Base-by-base conservation (phyloP, 2,797 vertebrate genomes). In the Malurus leucopterus region DNA sequence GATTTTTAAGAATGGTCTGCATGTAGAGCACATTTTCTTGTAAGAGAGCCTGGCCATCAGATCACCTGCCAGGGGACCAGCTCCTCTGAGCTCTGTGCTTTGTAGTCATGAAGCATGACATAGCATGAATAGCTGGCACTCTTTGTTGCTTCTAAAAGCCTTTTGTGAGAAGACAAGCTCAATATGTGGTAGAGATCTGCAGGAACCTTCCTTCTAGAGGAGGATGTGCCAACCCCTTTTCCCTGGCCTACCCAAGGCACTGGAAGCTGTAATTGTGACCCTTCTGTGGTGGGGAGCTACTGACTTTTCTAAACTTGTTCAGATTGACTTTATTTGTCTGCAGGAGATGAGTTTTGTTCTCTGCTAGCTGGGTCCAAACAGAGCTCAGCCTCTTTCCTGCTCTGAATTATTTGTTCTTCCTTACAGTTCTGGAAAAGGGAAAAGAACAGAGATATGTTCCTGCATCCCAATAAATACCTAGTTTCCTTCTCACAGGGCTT, bases 171-270 rank as follows among this genome's bases (percentile, higher is more conserved):
- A 82, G 18, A 63, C 4, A 72, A 71, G 13, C 11, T 43, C 19
- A 15, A 43, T 27, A 41, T 3, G 23, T 8, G 7, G 17, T 71
- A 38, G 72, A 49, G 5, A 72, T 11, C 18, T 50, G 9, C 18
- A 71, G 38, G 9, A n/a, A 63, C 27, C 7, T 7, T 44, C 53
- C 15, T n/a, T 73, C 46, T 7, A 59, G 38, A 73, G 38, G 0
- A 0, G 20, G 5, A 13, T 24, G 18, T 7, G 19, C 18, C 13
- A 65, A 9, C 4, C 6, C 1, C 2, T 1, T 55, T 29, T 47
- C n/a, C 17, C 9, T 13, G 46, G 24, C 29, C 24, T 87, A 5
- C 15, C 29, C 14, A 36, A 5, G 49, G 21, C 34, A 6, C 15
- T 59, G 46, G 24, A 87, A 79, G 8, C 4, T 76, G 11, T 38